Evolutionary conservation across 2,113 vertebrate genomes (phyloP).

Genomic region (Cyanistes caeruleus): DNA sequence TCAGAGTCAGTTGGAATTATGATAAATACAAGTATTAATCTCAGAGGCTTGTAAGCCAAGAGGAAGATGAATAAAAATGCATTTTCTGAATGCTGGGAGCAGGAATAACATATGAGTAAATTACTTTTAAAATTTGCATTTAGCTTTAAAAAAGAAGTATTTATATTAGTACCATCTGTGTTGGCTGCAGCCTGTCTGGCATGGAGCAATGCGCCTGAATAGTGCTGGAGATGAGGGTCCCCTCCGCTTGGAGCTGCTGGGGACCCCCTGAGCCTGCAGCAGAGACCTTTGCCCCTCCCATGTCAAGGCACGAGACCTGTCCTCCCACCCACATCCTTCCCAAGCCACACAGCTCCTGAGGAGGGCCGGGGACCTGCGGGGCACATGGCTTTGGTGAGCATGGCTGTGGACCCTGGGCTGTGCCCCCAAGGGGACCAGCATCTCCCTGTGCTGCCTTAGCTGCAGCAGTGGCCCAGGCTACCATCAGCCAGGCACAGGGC

Average conservation of each 20-base stretch:
- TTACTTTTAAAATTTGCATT: neutral
- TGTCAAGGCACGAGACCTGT: too few relatives aligned
- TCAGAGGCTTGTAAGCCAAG: neutral
- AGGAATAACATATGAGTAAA: neutral
- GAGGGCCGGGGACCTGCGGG: neutral
- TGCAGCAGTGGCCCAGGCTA: neutral
- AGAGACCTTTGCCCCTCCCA: neutral
- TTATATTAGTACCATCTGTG: neutral
- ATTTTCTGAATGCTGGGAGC: neutral
- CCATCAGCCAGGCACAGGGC: neutral
- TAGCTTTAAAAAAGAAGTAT: neutral
- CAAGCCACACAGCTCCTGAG: fast-evolving
- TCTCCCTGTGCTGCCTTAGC: fast-evolving
- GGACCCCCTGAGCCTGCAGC: neutral
- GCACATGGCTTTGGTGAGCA: fast-evolving
- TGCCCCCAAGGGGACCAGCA: fast-evolving
- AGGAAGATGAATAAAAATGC: neutral
- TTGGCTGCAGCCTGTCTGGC: neutral
- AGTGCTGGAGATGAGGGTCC: neutral
- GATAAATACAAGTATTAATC: neutral
- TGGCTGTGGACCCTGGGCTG: fast-evolving
- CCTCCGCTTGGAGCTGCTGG: neutral
- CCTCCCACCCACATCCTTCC: neutral
- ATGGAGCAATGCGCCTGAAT: fast-evolving
- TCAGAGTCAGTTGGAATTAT: neutral